These are phyloP conservation scores for Brachionus paranguensis DNA, from an alignment of 1,140 invertebrate species.

Conservation along the genomic window DNA sequence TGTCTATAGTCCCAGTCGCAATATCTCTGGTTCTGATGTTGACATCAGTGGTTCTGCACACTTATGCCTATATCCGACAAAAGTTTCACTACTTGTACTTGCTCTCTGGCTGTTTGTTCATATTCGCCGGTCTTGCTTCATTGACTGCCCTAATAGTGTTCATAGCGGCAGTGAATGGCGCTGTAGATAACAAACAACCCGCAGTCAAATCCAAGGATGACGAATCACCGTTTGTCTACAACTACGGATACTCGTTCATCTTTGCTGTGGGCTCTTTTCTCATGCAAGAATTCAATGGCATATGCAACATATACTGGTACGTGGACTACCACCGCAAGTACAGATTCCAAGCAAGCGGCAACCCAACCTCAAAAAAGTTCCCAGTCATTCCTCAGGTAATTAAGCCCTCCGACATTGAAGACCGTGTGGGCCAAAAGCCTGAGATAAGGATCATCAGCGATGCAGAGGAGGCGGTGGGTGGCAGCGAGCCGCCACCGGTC, in stretches of 20 bases:
- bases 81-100: background rate
- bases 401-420: background rate
- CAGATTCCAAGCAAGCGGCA: background rate
- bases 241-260: background rate
- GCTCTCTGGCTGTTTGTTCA: background rate
- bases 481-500: background rate
- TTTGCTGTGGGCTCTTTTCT: background rate
- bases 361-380: background rate
- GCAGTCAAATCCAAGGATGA: background rate
- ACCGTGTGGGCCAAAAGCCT: background rate
- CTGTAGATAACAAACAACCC: background rate
- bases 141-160: conserved; percentile 24
- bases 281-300: conserved; percentile 6
- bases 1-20: background rate
- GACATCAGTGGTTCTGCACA: background rate
- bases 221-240: background rate
- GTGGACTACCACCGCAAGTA: conserved; percentile 13
- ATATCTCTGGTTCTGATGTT: background rate
- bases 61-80: background rate
- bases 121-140: conserved; percentile 27
- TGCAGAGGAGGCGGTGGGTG: background rate
- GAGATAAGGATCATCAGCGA: background rate
- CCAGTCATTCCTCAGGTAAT: background rate
- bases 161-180: conserved; percentile 23
- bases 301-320: conserved; percentile 29